These are phyloP conservation scores for Lycaon pictus DNA, from an alignment of 2,113 vertebrate species.

Conservation along the genomic window DNA sequence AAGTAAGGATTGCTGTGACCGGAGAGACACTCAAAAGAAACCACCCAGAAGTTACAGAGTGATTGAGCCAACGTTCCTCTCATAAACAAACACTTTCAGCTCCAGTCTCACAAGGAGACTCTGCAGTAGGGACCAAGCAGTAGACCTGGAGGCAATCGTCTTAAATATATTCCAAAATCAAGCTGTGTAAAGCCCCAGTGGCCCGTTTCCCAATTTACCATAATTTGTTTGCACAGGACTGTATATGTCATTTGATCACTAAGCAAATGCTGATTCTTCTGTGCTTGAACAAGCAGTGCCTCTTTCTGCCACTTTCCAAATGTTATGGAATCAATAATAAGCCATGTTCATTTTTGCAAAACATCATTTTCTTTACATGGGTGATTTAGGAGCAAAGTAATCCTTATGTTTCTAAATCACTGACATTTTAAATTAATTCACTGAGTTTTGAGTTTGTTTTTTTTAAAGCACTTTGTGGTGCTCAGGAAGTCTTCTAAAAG, in stretches of 20 bases:
- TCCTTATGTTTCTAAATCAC: slow-evolving; percentile 36
- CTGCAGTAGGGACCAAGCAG: background rate
- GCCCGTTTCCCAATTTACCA: background rate
- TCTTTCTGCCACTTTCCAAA: background rate
- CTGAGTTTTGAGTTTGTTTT: background rate
- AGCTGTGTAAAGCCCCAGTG: background rate
- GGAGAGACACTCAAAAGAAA: background rate
- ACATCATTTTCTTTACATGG: slow-evolving; percentile 62
- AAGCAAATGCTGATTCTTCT: background rate
- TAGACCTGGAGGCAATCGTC: background rate
- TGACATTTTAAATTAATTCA: slow-evolving; percentile 67
- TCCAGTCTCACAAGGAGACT: background rate
- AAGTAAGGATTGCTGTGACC: background rate
- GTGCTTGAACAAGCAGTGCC: background rate
- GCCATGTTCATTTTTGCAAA: slow-evolving; percentile 52
- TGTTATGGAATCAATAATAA: slow-evolving; percentile 29
- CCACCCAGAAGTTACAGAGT: background rate
- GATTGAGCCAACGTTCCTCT: background rate
- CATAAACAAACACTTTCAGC: background rate
- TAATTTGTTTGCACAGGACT: background rate
- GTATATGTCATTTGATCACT: background rate
- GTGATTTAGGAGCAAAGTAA: slow-evolving; percentile 47
- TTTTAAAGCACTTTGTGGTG: slow-evolving; percentile 6
- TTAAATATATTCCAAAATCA: background rate
- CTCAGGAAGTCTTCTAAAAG: slow-evolving; percentile 15